Conservation (phyloP, 2,888 invertebrate species). For the Dioctria rufipes region DNA sequence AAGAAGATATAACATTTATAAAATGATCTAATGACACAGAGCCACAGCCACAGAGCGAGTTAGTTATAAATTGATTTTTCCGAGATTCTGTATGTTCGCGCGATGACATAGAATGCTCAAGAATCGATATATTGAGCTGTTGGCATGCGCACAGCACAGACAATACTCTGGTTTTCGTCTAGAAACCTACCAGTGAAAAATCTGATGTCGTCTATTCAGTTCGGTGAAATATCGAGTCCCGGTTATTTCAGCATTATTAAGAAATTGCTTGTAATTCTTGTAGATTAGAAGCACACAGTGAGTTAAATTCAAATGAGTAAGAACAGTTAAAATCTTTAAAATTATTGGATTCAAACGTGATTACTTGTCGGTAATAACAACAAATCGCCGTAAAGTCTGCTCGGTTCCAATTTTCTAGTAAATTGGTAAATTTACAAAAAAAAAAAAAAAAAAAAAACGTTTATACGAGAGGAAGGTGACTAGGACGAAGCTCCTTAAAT, state of each 20-base stretch:
- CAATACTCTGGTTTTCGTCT: neutral
- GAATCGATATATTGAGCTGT: slow-evolving; percentile 37
- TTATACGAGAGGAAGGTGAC: neutral
- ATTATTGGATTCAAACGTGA: neutral
- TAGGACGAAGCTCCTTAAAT: neutral
- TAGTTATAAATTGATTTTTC: slow-evolving; percentile 47
- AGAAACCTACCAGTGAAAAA: slow-evolving; percentile 25
- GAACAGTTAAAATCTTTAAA: slow-evolving; percentile 3
- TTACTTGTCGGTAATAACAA: neutral
- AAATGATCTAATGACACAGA: slow-evolving; percentile 49
- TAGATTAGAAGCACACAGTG: neutral
- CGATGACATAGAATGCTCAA: slow-evolving; percentile 26
- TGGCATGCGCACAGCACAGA: slow-evolving; percentile 35
- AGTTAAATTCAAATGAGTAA: neutral
- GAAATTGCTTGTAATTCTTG: slow-evolving; percentile 11
- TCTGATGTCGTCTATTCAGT: slow-evolving; percentile 40
- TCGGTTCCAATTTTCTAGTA: neutral
- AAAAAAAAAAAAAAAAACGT: neutral
- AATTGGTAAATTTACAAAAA: neutral
- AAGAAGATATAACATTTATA: neutral
- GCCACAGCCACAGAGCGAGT: slow-evolving; percentile 41
- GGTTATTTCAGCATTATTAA: slow-evolving; percentile 38
- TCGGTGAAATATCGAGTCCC: slow-evolving; percentile 40
- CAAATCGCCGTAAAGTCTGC: slow-evolving; percentile 34
- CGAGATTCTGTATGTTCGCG: slow-evolving; percentile 38